Conservation (phyloP, 2,888 invertebrate genomes). For the Lithophane leautieri region DNA sequence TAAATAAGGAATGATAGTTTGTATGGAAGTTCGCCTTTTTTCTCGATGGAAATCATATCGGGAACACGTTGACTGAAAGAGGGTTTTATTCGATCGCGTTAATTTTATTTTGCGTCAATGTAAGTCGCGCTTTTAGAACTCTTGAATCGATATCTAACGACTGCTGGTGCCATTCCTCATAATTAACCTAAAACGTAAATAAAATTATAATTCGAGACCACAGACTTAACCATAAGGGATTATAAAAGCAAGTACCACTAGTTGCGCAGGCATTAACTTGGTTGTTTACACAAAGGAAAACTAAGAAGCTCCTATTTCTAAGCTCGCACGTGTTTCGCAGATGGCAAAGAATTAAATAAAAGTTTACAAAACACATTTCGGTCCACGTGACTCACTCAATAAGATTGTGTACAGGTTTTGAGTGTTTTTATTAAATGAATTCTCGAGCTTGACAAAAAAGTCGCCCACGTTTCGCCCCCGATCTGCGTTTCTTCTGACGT, state of each 20-base stretch:
- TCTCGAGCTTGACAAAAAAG: constrained; percentile 24
- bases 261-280: constrained; percentile 19
- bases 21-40: neutral
- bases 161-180: neutral
- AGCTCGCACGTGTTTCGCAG: constrained; percentile 47
- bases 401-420: constrained; percentile 29
- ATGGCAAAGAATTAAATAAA: constrained; percentile 53
- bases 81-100: neutral
- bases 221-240: neutral
- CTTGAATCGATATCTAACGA: no score
- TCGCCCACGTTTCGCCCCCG: constrained; percentile 34
- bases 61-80: neutral
- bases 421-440: constrained; percentile 43
- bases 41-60: neutral
- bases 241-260: neutral
- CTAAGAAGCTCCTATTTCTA: constrained; percentile 34
- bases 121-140: neutral
- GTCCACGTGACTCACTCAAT: constrained; percentile 44
- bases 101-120: neutral
- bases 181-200: neutral
- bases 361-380: constrained; percentile 56
- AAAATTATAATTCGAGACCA: neutral
- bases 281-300: constrained; percentile 42
- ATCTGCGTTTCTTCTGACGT: constrained; percentile 36
- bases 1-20: neutral